phyloP scores from a whole-genome alignment of 2,888 invertebrate species.

The Machimus rusticus region DNA sequence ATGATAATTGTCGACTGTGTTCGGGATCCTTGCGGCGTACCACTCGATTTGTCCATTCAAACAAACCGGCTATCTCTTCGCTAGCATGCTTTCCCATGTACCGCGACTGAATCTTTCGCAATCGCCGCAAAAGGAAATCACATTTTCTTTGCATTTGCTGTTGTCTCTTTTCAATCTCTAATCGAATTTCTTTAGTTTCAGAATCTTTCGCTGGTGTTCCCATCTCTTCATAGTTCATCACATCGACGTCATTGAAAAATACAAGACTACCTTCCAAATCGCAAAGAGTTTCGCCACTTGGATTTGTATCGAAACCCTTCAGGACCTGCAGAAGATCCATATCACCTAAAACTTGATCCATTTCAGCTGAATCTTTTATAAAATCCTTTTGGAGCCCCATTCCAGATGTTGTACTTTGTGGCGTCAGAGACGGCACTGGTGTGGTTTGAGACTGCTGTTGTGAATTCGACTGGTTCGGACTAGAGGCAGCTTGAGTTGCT shows the following conservation, averaged over 20 bases:
- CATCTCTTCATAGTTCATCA: conserved; percentile 50
- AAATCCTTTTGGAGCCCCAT: conserved; percentile 67
- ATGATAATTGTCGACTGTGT: conserved; percentile 53
- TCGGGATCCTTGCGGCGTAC: conserved; percentile 49
- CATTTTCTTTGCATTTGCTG: conserved; percentile 72
- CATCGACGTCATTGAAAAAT: conserved; percentile 50
- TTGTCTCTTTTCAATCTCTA: conserved; percentile 57
- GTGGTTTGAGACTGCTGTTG: conserved; percentile 30
- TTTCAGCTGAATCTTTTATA: conserved; percentile 69
- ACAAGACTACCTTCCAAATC: conserved; percentile 58
- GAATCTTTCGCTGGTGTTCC: conserved; percentile 41
- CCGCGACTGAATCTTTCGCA: conserved; percentile 78
- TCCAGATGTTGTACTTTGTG: conserved; percentile 58
- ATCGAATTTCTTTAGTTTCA: conserved; percentile 53
- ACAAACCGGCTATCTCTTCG: conserved; percentile 79
- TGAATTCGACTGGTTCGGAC: conserved; percentile 4
- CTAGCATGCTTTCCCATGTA: conserved; percentile 79
- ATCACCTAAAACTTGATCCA: conserved; percentile 75
- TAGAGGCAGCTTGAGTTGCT: background rate
- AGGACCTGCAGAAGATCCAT: conserved; percentile 78
- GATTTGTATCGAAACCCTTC: conserved; percentile 71
- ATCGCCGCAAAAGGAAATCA: conserved; percentile 75
- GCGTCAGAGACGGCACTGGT: conserved; percentile 51
- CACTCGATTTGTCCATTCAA: conserved; percentile 74
- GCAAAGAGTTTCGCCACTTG: conserved; percentile 54